Base-by-base conservation (phyloP, 2,113 vertebrate genomes). In the Mellivora capensis region DNA sequence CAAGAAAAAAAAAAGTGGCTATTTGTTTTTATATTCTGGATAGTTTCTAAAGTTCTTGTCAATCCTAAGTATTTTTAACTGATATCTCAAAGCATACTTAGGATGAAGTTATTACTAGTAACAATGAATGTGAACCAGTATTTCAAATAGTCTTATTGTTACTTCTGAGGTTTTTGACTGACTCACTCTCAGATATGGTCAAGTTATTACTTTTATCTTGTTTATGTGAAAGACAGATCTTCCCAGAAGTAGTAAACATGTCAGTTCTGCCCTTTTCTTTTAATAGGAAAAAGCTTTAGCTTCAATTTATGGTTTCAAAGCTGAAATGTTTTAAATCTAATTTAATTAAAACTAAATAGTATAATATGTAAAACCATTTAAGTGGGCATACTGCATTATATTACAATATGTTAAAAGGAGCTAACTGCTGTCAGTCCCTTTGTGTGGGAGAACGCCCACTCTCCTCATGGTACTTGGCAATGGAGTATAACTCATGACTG, bases 131-230 rank as follows among this genome's bases (percentile, higher is more conserved):
- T 62, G 34, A 89, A 80, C 79, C 61, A 23, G 29, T 42, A 77
- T 95, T 89, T 90, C 87, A 97, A 90, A 93, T 76, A 71, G 49
- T n/a, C 47, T 90, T 93, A n/a, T 64, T 90, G 15, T 31, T 47
- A 77, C 21, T 64, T 87, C 49, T 72, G 74, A 94, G 86, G 79
- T 90, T 90, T 82, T 91, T 89, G 4, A 88, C 80, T 62, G 15
- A 87, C 54, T 83, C 49, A 39, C 76, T n/a, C 34, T 80, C 47
- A 62, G 44, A 47, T 83, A 69, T 95, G 61, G 90, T 62, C 37
- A 80, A 67, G 37, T 71, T 57, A 17, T 44, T 95, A 31, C 49
- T 96, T 67, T 83, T 49, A 31, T 17, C 3, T 39, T 54, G 15
- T 79, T 79, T 87, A 61, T 49, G 54, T 47, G 81, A 17, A 54